Conservation (phyloP, 1,140 invertebrate species). For the Meloidogyne exigua region DNA sequence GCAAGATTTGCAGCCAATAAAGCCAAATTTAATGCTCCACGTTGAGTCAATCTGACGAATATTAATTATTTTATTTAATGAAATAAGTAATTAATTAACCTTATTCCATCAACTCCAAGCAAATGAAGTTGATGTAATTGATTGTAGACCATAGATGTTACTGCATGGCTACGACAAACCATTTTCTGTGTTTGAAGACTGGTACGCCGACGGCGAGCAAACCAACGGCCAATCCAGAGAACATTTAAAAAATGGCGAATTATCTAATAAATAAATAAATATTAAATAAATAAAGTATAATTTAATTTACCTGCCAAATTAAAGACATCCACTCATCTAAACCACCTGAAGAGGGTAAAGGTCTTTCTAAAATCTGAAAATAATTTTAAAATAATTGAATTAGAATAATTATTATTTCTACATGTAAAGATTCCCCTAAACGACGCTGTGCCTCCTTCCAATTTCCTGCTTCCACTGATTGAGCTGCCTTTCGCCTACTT, state of each 20-base stretch:
- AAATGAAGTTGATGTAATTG: constrained; percentile 55
- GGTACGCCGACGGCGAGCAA: constrained; percentile 48
- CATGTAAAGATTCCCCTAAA: constrained; percentile 50
- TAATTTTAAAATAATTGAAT: not conserved
- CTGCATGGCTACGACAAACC: constrained; percentile 58
- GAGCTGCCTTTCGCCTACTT: constrained; percentile 40
- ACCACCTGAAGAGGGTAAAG: constrained; percentile 47
- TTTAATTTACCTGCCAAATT: constrained; percentile 50
- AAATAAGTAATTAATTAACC: not conserved
- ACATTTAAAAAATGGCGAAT: constrained; percentile 58
- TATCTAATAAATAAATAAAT: not conserved
- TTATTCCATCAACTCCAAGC: constrained; percentile 13
- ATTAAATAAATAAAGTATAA: too few species aligned
- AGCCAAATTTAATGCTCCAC: constrained; percentile 55
- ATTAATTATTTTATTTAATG: not conserved
- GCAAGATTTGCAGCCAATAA: constrained; percentile 59
- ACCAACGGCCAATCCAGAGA: constrained; percentile 60
- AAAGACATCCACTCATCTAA: constrained; percentile 54
- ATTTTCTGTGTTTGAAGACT: constrained; percentile 36
- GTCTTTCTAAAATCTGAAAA: constrained; percentile 51
- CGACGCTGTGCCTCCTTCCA: constrained; percentile 60
- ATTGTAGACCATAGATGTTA: constrained; percentile 62
- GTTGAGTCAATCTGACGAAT: constrained; percentile 5
- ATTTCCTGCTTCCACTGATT: constrained; percentile 48
- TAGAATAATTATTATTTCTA: not conserved